phyloP scores from a whole-genome alignment of 2,888 invertebrate species.

The Drosophila cognata region DNA sequence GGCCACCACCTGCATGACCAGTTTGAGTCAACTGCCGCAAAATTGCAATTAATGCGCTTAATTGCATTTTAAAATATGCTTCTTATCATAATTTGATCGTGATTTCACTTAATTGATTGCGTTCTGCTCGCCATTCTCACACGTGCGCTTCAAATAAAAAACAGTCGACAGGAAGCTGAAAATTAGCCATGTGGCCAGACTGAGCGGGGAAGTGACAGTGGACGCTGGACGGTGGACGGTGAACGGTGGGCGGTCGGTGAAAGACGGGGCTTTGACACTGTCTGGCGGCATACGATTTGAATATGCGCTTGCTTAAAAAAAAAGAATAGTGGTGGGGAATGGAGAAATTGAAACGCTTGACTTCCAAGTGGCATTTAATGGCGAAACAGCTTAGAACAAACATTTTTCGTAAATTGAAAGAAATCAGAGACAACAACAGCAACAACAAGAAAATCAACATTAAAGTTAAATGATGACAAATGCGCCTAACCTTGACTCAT shows the following conservation, averaged over 20 bases:
- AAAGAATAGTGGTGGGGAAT: background rate
- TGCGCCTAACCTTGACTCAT: constrained; percentile 70
- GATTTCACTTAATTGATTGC: constrained; percentile 51
- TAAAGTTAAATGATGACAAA: constrained; percentile 75
- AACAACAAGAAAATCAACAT: constrained; percentile 19
- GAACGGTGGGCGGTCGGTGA: too few relatives aligned
- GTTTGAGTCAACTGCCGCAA: constrained; percentile 32
- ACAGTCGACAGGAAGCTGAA: constrained; percentile 59
- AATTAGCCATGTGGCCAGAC: constrained; percentile 49
- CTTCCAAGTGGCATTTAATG: constrained; percentile 71
- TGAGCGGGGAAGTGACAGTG: background rate
- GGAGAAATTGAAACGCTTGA: constrained; percentile 7
- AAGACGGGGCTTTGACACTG: background rate
- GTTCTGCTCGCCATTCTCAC: constrained; percentile 15
- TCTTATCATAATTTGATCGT: constrained; percentile 71
- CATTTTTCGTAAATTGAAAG: constrained; percentile 69
- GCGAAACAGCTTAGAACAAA: constrained; percentile 65
- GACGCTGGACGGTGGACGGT: background rate
- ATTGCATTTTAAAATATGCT: constrained; percentile 63
- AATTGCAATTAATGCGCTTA: constrained; percentile 59
- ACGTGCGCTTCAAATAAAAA: constrained; percentile 28
- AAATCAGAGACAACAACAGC: constrained; percentile 63
- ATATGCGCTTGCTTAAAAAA: constrained; percentile 13
- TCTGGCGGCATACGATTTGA: constrained; percentile 16
- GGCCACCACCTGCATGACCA: constrained; percentile 55